Base-by-base conservation (phyloP, 2,113 vertebrate genomes). In the Hydrolagus affinis region DNA sequence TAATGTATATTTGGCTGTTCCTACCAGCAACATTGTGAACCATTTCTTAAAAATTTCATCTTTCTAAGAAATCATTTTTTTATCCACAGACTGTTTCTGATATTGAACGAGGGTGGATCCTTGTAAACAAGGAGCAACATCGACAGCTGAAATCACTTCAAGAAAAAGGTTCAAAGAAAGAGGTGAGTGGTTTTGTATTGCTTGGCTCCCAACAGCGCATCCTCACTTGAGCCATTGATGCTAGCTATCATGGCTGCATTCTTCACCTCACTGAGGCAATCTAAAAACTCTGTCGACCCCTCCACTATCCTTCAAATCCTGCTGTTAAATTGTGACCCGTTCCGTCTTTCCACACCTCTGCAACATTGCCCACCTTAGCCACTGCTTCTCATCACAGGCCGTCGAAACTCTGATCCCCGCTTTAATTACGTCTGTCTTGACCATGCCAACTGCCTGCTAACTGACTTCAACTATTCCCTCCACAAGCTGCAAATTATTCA, bases 131-230 rank as follows among this genome's bases (percentile, higher is more conserved):
- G 91, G 98, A 99, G 25, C 98, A 99, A 87, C 97, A 97, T 87
- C 92, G 95, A 86, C 98, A 99, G 90, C 95, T 99, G 85, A 98
- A 98, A 86, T 99, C 98, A 32, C 91, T 99, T 89, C 98, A 99
- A 91, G 98, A 99, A 87, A 99, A 99, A 86, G 97, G 97, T 89
- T 99, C 98, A 86, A 99, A 98, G 90, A 99, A 99, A 90, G 98
- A 99, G 93, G 98, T 99, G 87, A 85, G 89, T 68, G 64, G n/a
- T 59, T 25, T 14, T 30, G 3, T 80, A 3, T 60, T 23, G 11
- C 17, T 64, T 11, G 8, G 7, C n/a, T 11, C 4, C 59, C 75
- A 44, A 6, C 44, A 44, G 44, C 6, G 44, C 44, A 1, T 44
- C 44, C 44, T 44, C 44, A 44, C 44, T 44, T 1, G 2, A 44